Evolutionary conservation across 2,797 vertebrate species (phyloP), one percentile per base, ranked within the genome.

Genomic region (Pyrrhura leucotis): DNA sequence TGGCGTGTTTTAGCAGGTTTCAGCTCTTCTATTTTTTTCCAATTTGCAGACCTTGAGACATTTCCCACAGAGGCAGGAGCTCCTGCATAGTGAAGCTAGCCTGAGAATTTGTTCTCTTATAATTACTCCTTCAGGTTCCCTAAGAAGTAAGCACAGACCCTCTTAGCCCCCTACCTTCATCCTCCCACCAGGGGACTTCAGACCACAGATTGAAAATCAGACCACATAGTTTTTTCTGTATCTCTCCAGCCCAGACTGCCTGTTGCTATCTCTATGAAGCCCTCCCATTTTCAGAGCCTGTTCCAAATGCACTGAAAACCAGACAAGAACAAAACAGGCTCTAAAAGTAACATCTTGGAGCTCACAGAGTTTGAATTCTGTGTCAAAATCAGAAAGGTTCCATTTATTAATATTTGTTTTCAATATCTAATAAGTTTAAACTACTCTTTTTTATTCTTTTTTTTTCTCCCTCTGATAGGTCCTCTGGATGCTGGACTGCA

Each of bases 291-390:
- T 63, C 44, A 89, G 12, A 85, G 3, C 2, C 25, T 23, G 16
- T 69, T 95, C 35, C 78, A 92, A 92, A 50, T 29, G 28, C 71
- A 93, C 47, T 93, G 79, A 95, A 96, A 96, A 39, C 44, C 45
- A 79, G 39, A 69, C 89, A 95, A 96, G 86, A 97, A 77, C 54
- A 96, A 93, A 95, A 77, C 16, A 58, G n/a, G 6, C 6, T 93
- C 29, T 89, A 82, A 65, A 92, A 90, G 48, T 66, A 86, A 89
- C 6, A 42, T 48, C 40, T 69, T 74, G 22, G 44, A 71, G 54
- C 47, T 95, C 82, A 78, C 2, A 89, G 90, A 69, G 33, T 58
- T 90, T 91, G 67, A 86, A 91, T 72, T 66, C 5, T 12, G 2
- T 80, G 40, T 26, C 59, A 94, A 96, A 88, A 92, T 72, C 71